phyloP scores from a whole-genome alignment of 2,888 invertebrate species.

The Resseliella maxima region DNA sequence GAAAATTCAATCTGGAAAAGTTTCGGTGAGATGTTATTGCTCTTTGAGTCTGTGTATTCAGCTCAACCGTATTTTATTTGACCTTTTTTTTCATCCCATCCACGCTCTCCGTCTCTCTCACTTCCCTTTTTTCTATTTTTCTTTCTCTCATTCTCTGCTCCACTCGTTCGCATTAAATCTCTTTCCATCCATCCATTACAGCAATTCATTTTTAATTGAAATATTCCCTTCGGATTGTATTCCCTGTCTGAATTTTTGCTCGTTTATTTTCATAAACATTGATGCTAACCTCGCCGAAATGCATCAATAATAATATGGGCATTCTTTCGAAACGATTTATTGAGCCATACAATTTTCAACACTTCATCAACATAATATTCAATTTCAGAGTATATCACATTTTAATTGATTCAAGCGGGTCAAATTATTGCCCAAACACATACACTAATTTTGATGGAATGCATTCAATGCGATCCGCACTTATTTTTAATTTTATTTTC shows the following conservation, averaged over 20 bases:
- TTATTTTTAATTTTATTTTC: too few relatives aligned
- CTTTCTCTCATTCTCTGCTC: neutral
- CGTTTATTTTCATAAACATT: conserved; percentile 12
- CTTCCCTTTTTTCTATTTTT: neutral
- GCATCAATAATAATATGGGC: neutral
- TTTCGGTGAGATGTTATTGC: neutral
- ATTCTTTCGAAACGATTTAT: neutral
- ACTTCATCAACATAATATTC: neutral
- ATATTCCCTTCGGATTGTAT: neutral
- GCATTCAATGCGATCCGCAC: too few relatives aligned
- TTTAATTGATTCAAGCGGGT: conserved; percentile 41
- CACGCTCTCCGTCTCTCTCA: neutral
- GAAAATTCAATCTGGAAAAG: conserved; percentile 24
- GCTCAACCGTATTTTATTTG: neutral
- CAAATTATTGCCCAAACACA: too few relatives aligned
- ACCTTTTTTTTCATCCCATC: neutral
- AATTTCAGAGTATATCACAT: neutral
- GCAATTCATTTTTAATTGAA: conserved; percentile 36
- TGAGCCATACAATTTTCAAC: neutral
- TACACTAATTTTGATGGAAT: too few relatives aligned
- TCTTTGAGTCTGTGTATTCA: neutral
- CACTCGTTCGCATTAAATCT: neutral
- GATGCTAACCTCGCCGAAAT: neutral
- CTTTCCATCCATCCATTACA: conserved; percentile 7
- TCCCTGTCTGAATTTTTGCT: neutral